Percentiles rank a stretch among this genome's conserved stretches.
phyloP scores from a whole-genome alignment of 2,113 vertebrate genomes.

The Sclerurus mexicanus region DNA sequence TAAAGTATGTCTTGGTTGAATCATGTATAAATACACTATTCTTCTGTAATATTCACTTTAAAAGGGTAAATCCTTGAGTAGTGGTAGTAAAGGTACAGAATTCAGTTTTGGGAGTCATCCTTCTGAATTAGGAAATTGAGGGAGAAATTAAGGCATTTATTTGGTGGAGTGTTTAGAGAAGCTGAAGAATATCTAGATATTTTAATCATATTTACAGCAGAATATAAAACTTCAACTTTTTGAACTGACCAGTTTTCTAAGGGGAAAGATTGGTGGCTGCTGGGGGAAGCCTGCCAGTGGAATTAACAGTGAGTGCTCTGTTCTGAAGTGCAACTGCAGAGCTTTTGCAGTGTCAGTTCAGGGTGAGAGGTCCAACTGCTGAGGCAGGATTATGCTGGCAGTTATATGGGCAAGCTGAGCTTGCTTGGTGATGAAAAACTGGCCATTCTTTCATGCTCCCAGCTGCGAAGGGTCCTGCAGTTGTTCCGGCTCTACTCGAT shows the following conservation, averaged over 20 bases:
- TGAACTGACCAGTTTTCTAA: neutral
- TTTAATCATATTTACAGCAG: neutral
- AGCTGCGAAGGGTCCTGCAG: neutral
- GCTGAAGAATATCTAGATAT: neutral
- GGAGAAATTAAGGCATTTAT: neutral
- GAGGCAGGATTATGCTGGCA: neutral
- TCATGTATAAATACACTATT: neutral
- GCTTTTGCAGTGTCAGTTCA: neutral
- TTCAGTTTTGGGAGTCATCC: neutral
- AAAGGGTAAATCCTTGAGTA: neutral
- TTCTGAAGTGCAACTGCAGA: neutral
- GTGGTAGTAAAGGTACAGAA: neutral
- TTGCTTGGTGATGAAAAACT: neutral
- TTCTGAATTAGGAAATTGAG: neutral
- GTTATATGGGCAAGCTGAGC: neutral
- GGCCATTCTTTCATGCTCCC: rapidly evolving
- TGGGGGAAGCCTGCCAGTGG: neutral
- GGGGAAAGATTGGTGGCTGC: neutral
- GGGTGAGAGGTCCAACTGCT: neutral
- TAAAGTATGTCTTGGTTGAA: neutral
- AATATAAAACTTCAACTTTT: neutral
- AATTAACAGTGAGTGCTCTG: neutral
- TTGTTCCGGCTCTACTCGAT: neutral
- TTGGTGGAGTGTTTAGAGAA: neutral
- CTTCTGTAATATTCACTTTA: neutral